Conservation (phyloP, 1,140 invertebrate genomes). For the Linepithema humile region DNA sequence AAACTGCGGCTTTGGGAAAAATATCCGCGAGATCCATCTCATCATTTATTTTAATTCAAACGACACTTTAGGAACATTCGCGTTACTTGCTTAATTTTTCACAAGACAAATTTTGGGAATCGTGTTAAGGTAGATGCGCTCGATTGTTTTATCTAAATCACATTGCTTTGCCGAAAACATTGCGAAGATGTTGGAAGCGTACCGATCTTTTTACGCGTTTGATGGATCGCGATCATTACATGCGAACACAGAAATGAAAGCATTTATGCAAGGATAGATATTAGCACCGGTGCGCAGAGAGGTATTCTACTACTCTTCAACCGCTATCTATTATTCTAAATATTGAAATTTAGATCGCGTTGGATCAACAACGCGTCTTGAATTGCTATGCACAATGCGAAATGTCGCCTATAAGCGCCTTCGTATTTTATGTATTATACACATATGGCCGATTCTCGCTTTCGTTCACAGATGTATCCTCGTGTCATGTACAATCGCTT, state of each 20-base stretch:
- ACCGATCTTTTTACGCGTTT: background rate
- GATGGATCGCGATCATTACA: constrained; percentile 15
- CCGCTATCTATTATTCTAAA: constrained; percentile 30
- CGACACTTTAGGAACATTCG: background rate
- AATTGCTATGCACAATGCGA: constrained; percentile 50
- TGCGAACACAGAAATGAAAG: constrained; percentile 13
- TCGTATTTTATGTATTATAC: constrained; percentile 18
- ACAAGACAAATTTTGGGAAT: background rate
- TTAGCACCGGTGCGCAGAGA: constrained; percentile 52
- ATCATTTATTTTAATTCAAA: background rate
- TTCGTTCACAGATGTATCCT: constrained; percentile 23
- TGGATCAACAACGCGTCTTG: background rate
- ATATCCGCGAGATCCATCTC: background rate
- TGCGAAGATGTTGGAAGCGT: background rate
- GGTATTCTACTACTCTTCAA: constrained; percentile 27
- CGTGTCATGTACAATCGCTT: too few relatives aligned
- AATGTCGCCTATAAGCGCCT: constrained; percentile 54
- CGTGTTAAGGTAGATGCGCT: background rate
- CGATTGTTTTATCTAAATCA: too few relatives aligned
- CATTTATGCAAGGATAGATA: constrained; percentile 31
- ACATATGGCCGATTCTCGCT: constrained; percentile 15
- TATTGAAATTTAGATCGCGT: constrained; percentile 54
- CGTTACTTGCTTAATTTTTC: background rate
- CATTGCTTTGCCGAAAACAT: too few relatives aligned
- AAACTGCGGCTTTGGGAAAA: background rate